These are phyloP conservation scores for Phorcus lineatus DNA, from an alignment of 2,888 invertebrate genomes.

Conservation along the genomic window DNA sequence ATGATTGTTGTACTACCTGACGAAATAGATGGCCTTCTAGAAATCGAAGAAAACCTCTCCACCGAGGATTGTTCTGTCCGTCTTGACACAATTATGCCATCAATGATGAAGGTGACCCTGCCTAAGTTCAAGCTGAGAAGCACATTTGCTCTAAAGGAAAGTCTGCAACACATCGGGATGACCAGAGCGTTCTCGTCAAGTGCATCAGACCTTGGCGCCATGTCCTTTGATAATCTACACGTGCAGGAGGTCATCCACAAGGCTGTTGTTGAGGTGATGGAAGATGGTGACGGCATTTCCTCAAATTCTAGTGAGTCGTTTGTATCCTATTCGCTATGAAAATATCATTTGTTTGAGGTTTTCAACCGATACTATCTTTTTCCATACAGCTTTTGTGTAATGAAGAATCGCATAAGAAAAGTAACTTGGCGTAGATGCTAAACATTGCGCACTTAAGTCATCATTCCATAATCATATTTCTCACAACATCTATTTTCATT, in stretches of 20 bases:
- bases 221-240: conserved; percentile 41
- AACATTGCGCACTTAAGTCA: too few species aligned
- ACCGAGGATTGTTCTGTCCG: background rate
- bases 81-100: background rate
- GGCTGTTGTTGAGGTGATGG: conserved; percentile 64
- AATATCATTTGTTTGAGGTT: too few species aligned
- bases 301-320: too few species aligned
- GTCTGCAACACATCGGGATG: conserved; percentile 47
- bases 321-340: too few species aligned
- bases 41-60: conserved; percentile 26
- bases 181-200: conserved; percentile 41
- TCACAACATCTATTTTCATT: too few species aligned
- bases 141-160: conserved; percentile 33
- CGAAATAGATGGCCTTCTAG: conserved; percentile 32
- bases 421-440: too few species aligned
- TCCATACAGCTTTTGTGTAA: too few species aligned
- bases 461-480: too few species aligned
- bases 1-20: conserved; percentile 51
- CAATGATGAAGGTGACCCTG: conserved; percentile 35
- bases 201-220: conserved; percentile 57
- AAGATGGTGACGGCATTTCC: conserved; percentile 60
- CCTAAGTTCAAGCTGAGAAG: conserved; percentile 51
- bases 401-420: too few species aligned
- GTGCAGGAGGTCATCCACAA: conserved; percentile 60
- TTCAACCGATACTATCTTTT: too few species aligned